Conservation (phyloP, 2,797 vertebrate genomes). For the Cryptoblepharus egeriae region DNA sequence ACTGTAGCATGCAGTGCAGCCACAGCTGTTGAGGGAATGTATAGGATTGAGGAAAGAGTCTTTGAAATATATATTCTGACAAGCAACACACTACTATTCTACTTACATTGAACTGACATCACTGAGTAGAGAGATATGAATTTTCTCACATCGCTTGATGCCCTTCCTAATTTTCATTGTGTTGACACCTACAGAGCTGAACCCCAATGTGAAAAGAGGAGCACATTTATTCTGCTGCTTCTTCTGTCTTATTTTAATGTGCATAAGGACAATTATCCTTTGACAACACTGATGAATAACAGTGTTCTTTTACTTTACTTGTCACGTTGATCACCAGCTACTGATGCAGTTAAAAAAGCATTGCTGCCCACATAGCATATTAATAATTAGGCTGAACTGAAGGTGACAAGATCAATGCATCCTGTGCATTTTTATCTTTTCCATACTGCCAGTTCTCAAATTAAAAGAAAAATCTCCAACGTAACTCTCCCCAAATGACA, state of each 20-base stretch:
- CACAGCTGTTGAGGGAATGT: no score
- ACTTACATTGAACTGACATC: not conserved
- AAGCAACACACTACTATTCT: not conserved
- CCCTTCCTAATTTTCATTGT: constrained; percentile 40
- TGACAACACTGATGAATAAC: constrained; percentile 71
- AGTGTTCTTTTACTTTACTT: constrained; percentile 70
- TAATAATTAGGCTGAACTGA: constrained; percentile 61
- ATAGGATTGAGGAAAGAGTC: not conserved
- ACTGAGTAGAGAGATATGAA: not conserved
- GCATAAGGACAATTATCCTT: constrained; percentile 68
- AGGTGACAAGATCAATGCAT: constrained; percentile 52
- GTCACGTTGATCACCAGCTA: constrained; percentile 69
- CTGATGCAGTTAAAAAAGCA: constrained; percentile 70
- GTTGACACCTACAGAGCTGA: constrained; percentile 29
- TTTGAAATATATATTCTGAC: constrained; percentile 14
- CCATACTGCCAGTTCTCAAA: constrained; percentile 26
- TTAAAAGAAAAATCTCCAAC: constrained; percentile 46
- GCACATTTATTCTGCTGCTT: constrained; percentile 45
- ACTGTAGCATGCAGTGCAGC: no score
- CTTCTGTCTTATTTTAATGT: constrained; percentile 54
- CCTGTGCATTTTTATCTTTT: constrained; percentile 58
- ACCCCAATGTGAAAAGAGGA: constrained; percentile 40
- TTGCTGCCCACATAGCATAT: constrained; percentile 57
- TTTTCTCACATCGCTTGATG: constrained; percentile 30
- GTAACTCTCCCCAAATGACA: constrained; percentile 18